A percentile compares a stretch with the other conserved stretches of the same genome.
phyloP scores from a whole-genome alignment of 1,140 invertebrate genomes.

The Lepidurus packardi region DNA sequence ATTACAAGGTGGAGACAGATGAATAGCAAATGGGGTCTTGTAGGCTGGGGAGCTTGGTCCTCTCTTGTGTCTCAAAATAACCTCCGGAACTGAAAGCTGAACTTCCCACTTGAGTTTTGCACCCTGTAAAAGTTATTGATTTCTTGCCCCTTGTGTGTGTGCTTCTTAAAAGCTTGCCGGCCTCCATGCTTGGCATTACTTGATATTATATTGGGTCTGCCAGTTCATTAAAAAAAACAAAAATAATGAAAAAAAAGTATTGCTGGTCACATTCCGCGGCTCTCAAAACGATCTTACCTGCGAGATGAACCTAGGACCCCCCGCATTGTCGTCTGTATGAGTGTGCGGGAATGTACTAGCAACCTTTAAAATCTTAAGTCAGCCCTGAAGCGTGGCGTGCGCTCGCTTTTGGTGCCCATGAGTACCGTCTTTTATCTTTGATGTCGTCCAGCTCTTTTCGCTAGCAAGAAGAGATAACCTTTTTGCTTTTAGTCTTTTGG shows the following conservation, averaged over 20 bases:
- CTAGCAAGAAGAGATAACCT: neutral
- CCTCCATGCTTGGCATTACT: too few relatives aligned
- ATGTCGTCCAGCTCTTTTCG: slow-evolving; percentile 5
- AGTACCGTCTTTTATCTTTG: slow-evolving; percentile 22
- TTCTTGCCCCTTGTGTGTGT: too few relatives aligned
- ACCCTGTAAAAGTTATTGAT: too few relatives aligned
- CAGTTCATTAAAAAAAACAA: too few relatives aligned
- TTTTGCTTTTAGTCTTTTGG: neutral
- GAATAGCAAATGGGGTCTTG: slow-evolving; percentile 8
- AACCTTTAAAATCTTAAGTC: slow-evolving; percentile 12
- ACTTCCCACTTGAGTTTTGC: too few relatives aligned
- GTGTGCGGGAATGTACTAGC: slow-evolving; percentile 17
- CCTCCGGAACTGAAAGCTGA: slow-evolving; percentile 2
- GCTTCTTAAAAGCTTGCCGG: too few relatives aligned
- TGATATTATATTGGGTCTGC: too few relatives aligned
- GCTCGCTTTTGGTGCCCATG: neutral
- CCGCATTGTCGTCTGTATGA: slow-evolving; percentile 16
- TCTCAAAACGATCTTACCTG: neutral
- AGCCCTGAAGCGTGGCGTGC: slow-evolving; percentile 13
- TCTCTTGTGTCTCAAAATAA: neutral
- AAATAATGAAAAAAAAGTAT: neutral
- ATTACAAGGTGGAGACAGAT: slow-evolving; percentile 21
- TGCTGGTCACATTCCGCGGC: neutral
- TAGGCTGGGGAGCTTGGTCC: neutral
- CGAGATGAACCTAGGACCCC: slow-evolving; percentile 1